Conservation (phyloP, 2,888 invertebrate genomes). For the Ectemnius lituratus region DNA sequence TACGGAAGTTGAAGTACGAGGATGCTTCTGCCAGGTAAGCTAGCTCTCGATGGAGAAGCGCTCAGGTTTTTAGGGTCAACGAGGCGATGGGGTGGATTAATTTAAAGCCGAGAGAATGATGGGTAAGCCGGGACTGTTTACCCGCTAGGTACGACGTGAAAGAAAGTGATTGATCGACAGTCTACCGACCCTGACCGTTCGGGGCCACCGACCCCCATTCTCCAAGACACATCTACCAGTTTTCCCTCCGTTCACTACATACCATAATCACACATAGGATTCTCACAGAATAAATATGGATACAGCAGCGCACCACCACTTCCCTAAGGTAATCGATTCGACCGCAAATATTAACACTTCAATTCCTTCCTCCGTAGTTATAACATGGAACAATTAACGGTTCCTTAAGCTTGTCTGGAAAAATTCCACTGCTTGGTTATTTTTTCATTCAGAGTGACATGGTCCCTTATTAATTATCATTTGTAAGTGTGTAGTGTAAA, state of each 20-base stretch:
- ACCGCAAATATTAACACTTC: too few species aligned
- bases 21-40: too few species aligned
- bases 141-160: conserved; percentile 10
- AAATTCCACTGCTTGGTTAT: too few species aligned
- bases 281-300: not conserved
- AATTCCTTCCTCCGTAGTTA: too few species aligned
- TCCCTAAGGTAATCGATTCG: too few species aligned
- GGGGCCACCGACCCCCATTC: conserved; percentile 15
- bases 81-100: conserved; percentile 8
- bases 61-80: not conserved
- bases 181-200: conserved; percentile 25
- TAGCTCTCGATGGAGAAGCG: too few species aligned
- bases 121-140: conserved; percentile 18
- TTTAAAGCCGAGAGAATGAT: conserved; percentile 3
- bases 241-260: not conserved
- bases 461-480: too few species aligned
- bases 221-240: conserved; percentile 14
- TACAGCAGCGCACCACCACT: not conserved
- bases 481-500: too few species aligned
- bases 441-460: too few species aligned
- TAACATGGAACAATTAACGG: too few species aligned
- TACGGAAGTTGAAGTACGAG: too few species aligned
- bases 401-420: too few species aligned
- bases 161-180: conserved; percentile 37
- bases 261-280: not conserved